Evolutionary conservation across 1,140 invertebrate species (phyloP), one percentile per base, ranked within the genome.

Genomic region (Glomeris maerens): DNA sequence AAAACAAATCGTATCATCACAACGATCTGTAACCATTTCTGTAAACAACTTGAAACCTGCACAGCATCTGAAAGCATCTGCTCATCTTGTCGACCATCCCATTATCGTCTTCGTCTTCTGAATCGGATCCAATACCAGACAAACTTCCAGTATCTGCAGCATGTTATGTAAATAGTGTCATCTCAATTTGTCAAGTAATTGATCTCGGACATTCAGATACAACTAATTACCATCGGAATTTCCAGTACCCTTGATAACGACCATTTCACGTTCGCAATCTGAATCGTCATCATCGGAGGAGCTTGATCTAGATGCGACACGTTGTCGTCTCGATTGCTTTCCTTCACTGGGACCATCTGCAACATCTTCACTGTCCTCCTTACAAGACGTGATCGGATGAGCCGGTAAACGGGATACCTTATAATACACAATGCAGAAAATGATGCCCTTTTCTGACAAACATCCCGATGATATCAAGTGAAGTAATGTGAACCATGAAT

Each of bases 101-200:
- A 54, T 78, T 78, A 53, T 87, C 83, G 57, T 81, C 81, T 56
- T 88, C 84, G 0, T 82, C 84, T 64, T 87, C 84, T 0, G 81
- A 83, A 53, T 84, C 82, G 45, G 77, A 75, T 56, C 81, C 71
- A 56, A 80, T 73, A 27, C 62, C 63, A 13, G 64, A 57, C 5
- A 64, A 45, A 40, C 64, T 64, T 2, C 54, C 39, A 41, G 55
- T 60, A 52, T 63, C 62, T 63, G 49, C 27, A 27, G 27, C 29
- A 39, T 49, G 5, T 31, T 49, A 39, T 27, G 44, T 27, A 45
- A 21, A 48, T 23, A 49, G 47, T 2, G 27, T 31, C 31, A 13
- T 13, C 31, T 13, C 10, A 36, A 13, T 5, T 5, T 42, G 40
- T 7, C 17, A 4, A 62, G 20, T 38, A 28, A 39, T n/a, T n/a